Base-by-base conservation (phyloP, 2,113 vertebrate genomes). In the Nibea coibor region DNA sequence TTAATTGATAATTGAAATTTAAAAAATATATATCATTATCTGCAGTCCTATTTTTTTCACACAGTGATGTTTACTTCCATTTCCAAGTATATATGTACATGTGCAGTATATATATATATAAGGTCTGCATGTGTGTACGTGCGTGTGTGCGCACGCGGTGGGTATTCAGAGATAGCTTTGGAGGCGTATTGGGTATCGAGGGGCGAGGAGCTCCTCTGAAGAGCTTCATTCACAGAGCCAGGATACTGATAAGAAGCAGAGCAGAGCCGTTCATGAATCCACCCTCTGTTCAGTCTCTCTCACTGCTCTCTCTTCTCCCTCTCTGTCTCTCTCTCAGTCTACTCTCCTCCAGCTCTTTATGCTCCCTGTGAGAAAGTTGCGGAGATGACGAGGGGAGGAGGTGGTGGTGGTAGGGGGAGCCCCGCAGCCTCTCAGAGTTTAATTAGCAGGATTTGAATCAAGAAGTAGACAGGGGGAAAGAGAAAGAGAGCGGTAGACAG, bases 181-280 rank as follows among this genome's bases (percentile, higher is more conserved):
- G 85, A 81, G 89, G 84, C 72, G 76, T 93, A 94, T 94, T 91
- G 83, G 91, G 85, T 95, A 82, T 93, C 92, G 64, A 78, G 62
- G 72, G 86, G 83, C 72, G 65, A 77, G 85, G 75, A 88, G 82
- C 71, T 87, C 85, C 78, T 80, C 90, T 95, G 91, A 94, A 94
- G 92, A 92, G 88, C 75, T 88, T 88, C 93, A 92, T 95, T 95
- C 92, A 95, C 83, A 73, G 88, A 88, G 81, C 63, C 85, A 80
- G 86, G 88, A 89, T 88, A 84, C 93, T 93, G 94, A 95, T 95
- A 94, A 95, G 93, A 88, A 92, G 88, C 88, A 88, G 87, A 87
- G 88, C 84, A 61, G 81, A 62, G 78, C 77, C 24, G 50, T 80
- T 39, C 73, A 94, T 95, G 93, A 95, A 95, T 95, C 84, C 91